Percentiles rank a stretch among this genome's conserved stretches.
Evolutionary conservation across 2,113 vertebrate genomes (phyloP).

Genomic region (Laterallus jamaicensis): DNA sequence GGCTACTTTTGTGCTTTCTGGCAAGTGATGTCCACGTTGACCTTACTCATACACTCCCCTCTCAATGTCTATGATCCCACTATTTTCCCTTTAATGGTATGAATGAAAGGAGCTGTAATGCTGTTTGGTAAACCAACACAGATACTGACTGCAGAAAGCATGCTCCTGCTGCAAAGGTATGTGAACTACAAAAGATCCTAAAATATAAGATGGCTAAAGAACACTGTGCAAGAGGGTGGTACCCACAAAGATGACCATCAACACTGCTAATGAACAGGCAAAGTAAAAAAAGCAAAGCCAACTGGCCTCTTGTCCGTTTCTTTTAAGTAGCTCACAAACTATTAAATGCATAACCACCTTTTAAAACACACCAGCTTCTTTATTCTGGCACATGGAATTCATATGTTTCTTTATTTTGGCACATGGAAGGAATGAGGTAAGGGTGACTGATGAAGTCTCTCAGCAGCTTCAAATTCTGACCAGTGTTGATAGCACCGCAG

Average conservation of each 20-base stretch:
- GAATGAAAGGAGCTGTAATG: neutral
- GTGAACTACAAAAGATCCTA: neutral
- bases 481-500: slow-evolving; percentile 51
- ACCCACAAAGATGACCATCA: neutral
- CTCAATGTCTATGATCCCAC: neutral
- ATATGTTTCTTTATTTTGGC: slow-evolving; percentile 66
- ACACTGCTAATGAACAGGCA: neutral
- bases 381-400: slow-evolving; percentile 57
- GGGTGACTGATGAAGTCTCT: slow-evolving; percentile 60
- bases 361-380: slow-evolving; percentile 59
- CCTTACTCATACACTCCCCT: neutral
- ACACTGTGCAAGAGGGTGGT: neutral
- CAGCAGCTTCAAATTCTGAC: slow-evolving; percentile 61
- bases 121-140: neutral
- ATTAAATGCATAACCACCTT: slow-evolving; percentile 50
- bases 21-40: neutral
- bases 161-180: neutral
- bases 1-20: neutral
- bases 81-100: neutral
- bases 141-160: neutral
- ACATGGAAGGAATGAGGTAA: slow-evolving; percentile 64
- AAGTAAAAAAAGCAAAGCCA: slow-evolving; percentile 30
- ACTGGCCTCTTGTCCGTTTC: neutral
- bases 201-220: neutral
- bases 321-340: slow-evolving; percentile 45